Evolutionary conservation across 1,140 invertebrate genomes (phyloP), one percentile per base, ranked within the genome.

Genomic region (Aporrectodea caliginosa): DNA sequence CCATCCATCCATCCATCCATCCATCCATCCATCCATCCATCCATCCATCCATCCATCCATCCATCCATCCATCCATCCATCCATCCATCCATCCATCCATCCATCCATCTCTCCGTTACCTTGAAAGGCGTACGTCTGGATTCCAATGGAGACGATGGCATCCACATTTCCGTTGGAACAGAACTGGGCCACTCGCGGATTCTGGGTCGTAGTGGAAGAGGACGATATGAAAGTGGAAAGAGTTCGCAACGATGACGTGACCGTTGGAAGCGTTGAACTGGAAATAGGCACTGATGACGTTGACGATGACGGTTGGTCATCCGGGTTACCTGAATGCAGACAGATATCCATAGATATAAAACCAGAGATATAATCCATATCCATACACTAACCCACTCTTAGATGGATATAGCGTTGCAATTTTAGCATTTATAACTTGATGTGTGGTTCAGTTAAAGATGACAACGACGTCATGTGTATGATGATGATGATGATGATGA

Each of bases 131-230:
- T 12, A 27, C 27, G 70, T 72, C n/a, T 72, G 29, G 1, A n/a
- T 12, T 68, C 22, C n/a, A 6, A 12, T 32, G 27, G 29, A 68
- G 77, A 70, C 68, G 70, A 81, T 69, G 30, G 27, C 70, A 74
- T 77, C 70, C 30, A 75, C 34, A 68, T 22, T 16, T 22, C 72
- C 22, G 12, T 2, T 73, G 58, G 16, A 32, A 69, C 16, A 78
- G 6, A 71, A 35, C 33, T 79, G 1, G 12, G 73, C 22, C 14
- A 69, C 12, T 32, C 6, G 27, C 32, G 29, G 12, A 22, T 2
- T 43, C 43, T 1, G 12, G 14, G 77, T 6, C 43, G 43, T 22
- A 58, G 43, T 6, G 22, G 6, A 12, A 58, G 43, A 12, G 22
- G 43, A 58, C 22, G 43, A 58, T 22, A 22, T 58, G n/a, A n/a